Conservation (phyloP, 2,888 invertebrate genomes). For the Pyrrhia umbra region DNA sequence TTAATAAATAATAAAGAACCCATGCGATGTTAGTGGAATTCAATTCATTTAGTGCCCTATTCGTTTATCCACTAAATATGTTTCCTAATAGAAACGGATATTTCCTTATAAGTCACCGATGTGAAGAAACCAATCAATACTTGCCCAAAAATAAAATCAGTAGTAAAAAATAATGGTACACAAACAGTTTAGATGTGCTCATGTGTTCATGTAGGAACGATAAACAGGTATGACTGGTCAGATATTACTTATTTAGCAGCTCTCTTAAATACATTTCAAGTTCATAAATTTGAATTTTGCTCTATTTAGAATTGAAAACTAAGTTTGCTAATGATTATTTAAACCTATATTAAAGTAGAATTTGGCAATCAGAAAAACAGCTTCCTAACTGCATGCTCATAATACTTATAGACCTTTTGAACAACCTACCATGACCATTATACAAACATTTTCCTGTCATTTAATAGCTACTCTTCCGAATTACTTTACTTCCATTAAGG, state of each 20-base stretch:
- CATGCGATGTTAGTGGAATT: slow-evolving; percentile 5
- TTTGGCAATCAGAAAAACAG: slow-evolving; percentile 9
- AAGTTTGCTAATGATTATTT: slow-evolving; percentile 12
- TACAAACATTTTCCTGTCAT: slow-evolving; percentile 1
- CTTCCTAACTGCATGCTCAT: slow-evolving; percentile 18
- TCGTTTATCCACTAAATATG: slow-evolving; percentile 6
- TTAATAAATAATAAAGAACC: slow-evolving; percentile 15
- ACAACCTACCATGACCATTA: slow-evolving; percentile 3
- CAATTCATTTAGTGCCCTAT: slow-evolving; percentile 6
- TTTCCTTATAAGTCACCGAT: too few species aligned
- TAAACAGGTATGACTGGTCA: neutral
- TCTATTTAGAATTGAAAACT: neutral
- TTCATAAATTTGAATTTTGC: slow-evolving; percentile 2
- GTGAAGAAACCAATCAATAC: too few species aligned
- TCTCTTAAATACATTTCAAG: neutral
- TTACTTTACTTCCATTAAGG: neutral
- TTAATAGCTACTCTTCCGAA: neutral
- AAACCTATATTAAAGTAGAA: slow-evolving; percentile 9
- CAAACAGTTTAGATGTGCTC: too few species aligned
- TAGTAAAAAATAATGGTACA: too few species aligned
- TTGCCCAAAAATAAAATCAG: too few species aligned
- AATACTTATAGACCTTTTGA: slow-evolving; percentile 21
- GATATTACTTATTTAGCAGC: neutral
- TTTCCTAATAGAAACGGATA: neutral
- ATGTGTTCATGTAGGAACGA: neutral